phyloP scores from a whole-genome alignment of 2,113 vertebrate species.

The Craseonycteris thonglongyai region DNA sequence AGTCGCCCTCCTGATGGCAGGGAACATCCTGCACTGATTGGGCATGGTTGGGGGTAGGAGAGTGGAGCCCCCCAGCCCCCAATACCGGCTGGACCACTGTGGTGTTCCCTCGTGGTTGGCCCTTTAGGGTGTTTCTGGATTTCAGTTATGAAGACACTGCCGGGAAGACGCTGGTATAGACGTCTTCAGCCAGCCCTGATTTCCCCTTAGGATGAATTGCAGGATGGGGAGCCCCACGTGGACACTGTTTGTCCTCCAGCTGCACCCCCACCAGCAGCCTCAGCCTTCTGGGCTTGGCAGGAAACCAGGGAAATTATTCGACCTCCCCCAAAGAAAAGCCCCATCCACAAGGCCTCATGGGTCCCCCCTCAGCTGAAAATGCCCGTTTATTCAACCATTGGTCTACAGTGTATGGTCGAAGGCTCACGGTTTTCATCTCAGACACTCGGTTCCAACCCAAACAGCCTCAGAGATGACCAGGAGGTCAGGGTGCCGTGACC shows the following conservation, averaged over 20 bases:
- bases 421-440: neutral
- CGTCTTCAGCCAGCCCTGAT: accelerated
- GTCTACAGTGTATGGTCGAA: neutral
- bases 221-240: neutral
- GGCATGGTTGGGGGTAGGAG: neutral
- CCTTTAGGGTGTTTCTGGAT: neutral
- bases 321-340: neutral
- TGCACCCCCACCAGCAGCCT: neutral
- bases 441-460: neutral
- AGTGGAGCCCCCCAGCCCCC: neutral
- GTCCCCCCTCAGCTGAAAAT: neutral
- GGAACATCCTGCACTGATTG: accelerated
- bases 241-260: neutral
- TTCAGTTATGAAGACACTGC: neutral
- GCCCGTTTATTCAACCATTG: neutral
- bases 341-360: neutral
- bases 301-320: neutral
- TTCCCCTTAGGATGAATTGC: neutral
- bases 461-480: neutral
- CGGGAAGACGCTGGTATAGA: neutral
- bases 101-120: accelerated
- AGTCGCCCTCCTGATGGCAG: neutral
- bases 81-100: neutral
- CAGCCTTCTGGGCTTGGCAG: neutral
- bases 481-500: neutral